Evolutionary conservation across 2,113 vertebrate species (phyloP), one percentile per base, ranked within the genome.

Genomic region (Merops nubicus): DNA sequence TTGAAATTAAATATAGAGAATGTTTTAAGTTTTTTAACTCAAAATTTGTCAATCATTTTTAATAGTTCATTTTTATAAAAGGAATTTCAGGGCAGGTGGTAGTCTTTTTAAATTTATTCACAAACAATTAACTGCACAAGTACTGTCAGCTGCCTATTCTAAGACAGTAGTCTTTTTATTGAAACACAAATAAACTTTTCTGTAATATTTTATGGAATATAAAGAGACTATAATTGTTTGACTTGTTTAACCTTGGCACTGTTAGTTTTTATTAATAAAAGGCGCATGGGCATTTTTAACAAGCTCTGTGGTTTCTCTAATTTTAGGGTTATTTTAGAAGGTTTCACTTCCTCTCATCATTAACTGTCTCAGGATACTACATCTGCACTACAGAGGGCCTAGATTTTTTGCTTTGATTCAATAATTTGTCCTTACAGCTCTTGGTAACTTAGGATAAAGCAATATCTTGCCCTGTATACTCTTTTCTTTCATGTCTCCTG

Each of bases 1-100:
- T 99, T 99, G 98, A 98, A 99, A 99, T 99, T 99, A 99, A 99
- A 99, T 99, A 99, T 99, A 99, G 99, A 98, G 98, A 99, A 99
- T 99, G 98, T 99, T 99, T 99, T 99, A 99, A 99, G 98, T 98
- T 98, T 98, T 98, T 98, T 98, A 98, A 97, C 98, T 98, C 97
- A 97, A 97, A 98, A 98, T 98, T 98, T 99, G 98, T 99, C 98
- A 98, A 98, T 98, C 97, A 96, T 98, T 98, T 97, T 98, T 98
- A 98, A 98, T 98, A 98, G 98, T 98, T 98, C 97, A 97, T 98
- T 98, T 98, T 98, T 98, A 98, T 98, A 98, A 98, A 96, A 97
- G 85, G 91, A 98, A 97, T 97, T 97, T 97, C 97, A 97, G 97
- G 97, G 96, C 98, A 98, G 97, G 97, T 97, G 97, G 97, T 98